Evolutionary conservation across 2,797 vertebrate species (phyloP).

Genomic region (Brachyrhaphis roseni): DNA sequence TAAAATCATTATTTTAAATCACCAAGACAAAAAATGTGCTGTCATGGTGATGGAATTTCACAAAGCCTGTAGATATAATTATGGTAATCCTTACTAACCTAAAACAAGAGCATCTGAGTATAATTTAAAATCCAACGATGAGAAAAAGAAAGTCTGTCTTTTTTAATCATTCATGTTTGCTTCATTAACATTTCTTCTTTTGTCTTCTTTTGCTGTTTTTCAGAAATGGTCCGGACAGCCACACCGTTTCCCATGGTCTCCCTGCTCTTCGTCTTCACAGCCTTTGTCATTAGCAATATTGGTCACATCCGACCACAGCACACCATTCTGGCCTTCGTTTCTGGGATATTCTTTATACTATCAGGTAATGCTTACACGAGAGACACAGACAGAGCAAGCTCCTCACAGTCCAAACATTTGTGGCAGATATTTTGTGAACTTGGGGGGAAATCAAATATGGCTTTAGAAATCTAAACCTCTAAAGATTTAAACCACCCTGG

Average conservation of each 20-base stretch:
- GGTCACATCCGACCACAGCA: conserved; percentile 93
- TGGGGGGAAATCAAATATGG: not conserved
- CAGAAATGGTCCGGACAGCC: conserved; percentile 91
- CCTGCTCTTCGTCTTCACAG: conserved; percentile 92
- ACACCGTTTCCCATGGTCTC: conserved; percentile 94
- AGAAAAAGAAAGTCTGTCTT: not conserved
- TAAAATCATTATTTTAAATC: not conserved
- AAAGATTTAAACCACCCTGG: not conserved
- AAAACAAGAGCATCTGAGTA: not conserved
- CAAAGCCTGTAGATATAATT: not conserved
- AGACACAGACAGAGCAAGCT: not conserved
- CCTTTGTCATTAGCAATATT: conserved; percentile 94
- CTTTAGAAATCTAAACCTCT: not conserved
- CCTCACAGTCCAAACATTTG: not conserved
- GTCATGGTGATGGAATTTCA: not conserved
- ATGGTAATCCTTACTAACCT: not conserved
- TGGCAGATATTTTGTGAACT: not conserved
- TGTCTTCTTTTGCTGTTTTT: not conserved
- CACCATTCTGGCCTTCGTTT: conserved; percentile 92
- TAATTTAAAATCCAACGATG: not conserved
- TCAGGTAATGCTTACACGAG: conserved; percentile 78
- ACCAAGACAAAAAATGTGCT: not conserved
- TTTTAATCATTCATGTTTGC: not conserved
- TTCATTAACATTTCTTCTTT: not conserved
- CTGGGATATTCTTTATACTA: conserved; percentile 94